Base-by-base conservation (phyloP, 2,113 vertebrate genomes). In the Cheilinus undulatus region DNA sequence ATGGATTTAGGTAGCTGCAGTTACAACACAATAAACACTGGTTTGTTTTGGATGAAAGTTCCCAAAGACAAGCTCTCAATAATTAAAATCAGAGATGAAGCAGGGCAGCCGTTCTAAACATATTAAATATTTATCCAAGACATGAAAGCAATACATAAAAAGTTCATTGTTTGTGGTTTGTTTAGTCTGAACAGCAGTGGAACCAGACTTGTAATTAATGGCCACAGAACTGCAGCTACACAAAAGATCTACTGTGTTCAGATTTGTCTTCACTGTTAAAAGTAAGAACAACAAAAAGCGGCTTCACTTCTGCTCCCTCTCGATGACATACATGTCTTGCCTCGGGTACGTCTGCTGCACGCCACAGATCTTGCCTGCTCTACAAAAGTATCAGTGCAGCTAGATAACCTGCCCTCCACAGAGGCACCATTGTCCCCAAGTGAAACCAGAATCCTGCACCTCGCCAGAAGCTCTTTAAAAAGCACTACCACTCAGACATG, bases 371-470 rank as follows among this genome's bases (percentile, higher is more conserved):
- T 73, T 24, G 1, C 49, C 20, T 27, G 48, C 69, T 72, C 43
- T 23, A 69, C 72, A 73, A 51, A 86, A 83, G 73, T 69, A 73
- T 86, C 77, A 63, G 38, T 19, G 52, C 66, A 30, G 69, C 59
- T 56, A 57, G 84, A 86, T 88, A 82, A 85, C 75, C 82, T 73
- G 79, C 70, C 51, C 49, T 73, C 42, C 14, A 92, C 86, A 91
- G 84, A 90, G 82, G 48, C 30, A 42, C 90, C 45, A 90, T 90
- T 91, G 91, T 92, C 85, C 46, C 34, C 0, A 30, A 54, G 78
- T 85, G 90, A 90, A 91, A 91, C 81, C 67, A 19, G 78, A 89
- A 73, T 73, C 80, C 64, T 59, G 22, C 52, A 78, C 61, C 75
- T 84, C 26, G 50, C 69, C 57, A 67, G 74, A 48, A 66, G 65